Evolutionary conservation across 1,140 invertebrate species (phyloP), one percentile per base, ranked within the genome.

Genomic region (Leptinotarsa defecta): DNA sequence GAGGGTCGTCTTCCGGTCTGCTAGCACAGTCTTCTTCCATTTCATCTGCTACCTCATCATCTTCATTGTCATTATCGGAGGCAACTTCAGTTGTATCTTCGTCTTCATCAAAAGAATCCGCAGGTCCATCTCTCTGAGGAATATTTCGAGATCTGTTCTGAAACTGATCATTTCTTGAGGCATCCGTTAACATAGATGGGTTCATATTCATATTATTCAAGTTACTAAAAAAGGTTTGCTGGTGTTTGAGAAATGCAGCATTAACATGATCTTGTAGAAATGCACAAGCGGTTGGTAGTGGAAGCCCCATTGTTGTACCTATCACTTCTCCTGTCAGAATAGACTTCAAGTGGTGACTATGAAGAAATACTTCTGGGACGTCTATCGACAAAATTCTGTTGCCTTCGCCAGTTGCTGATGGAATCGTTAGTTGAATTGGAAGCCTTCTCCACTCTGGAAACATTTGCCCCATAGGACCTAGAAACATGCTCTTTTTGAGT

Each of bases 241-340:
- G 71, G 34, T 78, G 73, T 74, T 80, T 76, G 24, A 76, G 19
- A 67, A 78, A 85, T 15, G 93, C 93, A 20, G 90, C 91, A 85
- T 94, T 95, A 2, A 96, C 93, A 85, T 95, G 94, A 81, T 95
- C 92, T 82, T 95, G 94, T 22, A 96, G 87, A 76, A 94, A 88
- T n/a, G 91, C 90, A 3, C 92, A 92, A 69, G 95, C 94, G 81
- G 94, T 82, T 48, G 91, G 89, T 73, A 92, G 89, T 20, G 94
- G 94, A 77, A 96, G 87, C 81, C 90, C 90, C 89, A 96, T 94
- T 61, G 94, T 94, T 2, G 93, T 93, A 83, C 93, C 92, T 77
- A 96, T 95, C 48, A 95, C 90, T 49, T 94, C 92, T 48, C 93
- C 93, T 34, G 93, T 94, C 74, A 96, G 87, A 74, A 94, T 91